Evolutionary conservation across 2,797 vertebrate genomes (phyloP).

Genomic region (Moxostoma hubbsi): DNA sequence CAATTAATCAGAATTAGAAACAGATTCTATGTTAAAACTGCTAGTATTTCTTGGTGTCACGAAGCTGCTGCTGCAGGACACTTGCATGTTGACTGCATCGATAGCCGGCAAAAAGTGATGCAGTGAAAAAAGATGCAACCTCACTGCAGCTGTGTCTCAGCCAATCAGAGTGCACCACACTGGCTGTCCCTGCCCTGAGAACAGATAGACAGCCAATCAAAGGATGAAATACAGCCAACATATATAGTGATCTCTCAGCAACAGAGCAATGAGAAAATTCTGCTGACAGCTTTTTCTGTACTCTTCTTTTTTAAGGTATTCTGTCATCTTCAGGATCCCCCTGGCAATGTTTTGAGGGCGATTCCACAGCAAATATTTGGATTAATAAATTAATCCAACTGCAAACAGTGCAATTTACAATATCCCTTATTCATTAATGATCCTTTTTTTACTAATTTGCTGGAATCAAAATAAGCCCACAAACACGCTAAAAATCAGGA

Average conservation of each 20-base stretch:
- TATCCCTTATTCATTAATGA: background rate
- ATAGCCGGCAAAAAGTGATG: constrained; percentile 59
- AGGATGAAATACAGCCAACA: constrained; percentile 50
- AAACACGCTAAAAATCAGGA: background rate
- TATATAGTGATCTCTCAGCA: constrained; percentile 51
- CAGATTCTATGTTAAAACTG: background rate
- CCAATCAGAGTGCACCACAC: constrained; percentile 84
- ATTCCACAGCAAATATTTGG: background rate
- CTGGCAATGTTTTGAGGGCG: constrained; percentile 48
- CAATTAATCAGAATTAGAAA: background rate
- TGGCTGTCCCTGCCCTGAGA: constrained; percentile 69
- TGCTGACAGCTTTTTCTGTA: constrained; percentile 63
- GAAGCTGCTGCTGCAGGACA: constrained; percentile 12
- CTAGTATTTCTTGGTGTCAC: background rate
- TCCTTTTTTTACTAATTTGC: background rate
- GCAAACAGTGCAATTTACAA: background rate
- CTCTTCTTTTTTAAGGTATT: constrained; percentile 46
- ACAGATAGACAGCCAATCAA: constrained; percentile 73
- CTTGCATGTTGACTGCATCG: constrained; percentile 52
- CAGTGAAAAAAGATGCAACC: constrained; percentile 81
- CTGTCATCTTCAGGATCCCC: constrained; percentile 61
- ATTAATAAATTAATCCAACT: background rate
- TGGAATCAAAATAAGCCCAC: background rate
- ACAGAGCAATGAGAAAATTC: constrained; percentile 58
- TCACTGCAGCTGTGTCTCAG: constrained; percentile 88